Base-by-base conservation (phyloP, 53 echinoderm and acorn worm genomes). In the Mesocentrotus franciscanus region DNA sequence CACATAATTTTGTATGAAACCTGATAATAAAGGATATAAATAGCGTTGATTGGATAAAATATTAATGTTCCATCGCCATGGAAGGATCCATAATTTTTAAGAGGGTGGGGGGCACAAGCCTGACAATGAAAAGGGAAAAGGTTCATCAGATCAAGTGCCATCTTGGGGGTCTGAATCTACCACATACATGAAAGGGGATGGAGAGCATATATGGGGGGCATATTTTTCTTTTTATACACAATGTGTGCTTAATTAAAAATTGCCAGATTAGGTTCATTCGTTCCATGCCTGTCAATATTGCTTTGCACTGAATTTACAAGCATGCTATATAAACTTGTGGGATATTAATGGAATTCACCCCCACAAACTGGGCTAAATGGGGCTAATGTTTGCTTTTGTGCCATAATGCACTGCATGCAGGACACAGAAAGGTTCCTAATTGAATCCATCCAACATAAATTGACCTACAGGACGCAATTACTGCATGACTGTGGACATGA, bases 331-430 rank as follows among this genome's bases (percentile, higher is more conserved):
- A 22, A 83, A 33, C 27, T 76, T 11, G 83, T 49, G n/a, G 20
- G 56, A 85, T 85, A 57, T 85, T 85, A 7, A 85, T 56, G 58
- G 57, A 26, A 85, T 57, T 85, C 58, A 85, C 8, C 85, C 74
- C 79, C 16, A n/a, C 85, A 2, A 56, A 26, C 58, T 22, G 12
- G 12, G 85, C 85, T 58, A 85, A 85, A 61, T 16, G 57, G n/a
- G 85, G 58, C n/a, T 56, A 85, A 56, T 56, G 57, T 85, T 85
- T 85, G 85, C 85, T 56, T 56, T 56, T 85, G 56, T 56, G 56
- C 58, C 57, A 85, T 85, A 85, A 85, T 85, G 57, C 85, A 27
- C 24, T 57, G 57, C 85, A 56, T 26, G 56, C 85, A 57, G 57
- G 56, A 20, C 9, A 85, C 32, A 85, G 57, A 85, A n/a, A 57